Evolutionary conservation across 2,113 vertebrate genomes (phyloP).

Genomic region (Hydropotes inermis): DNA sequence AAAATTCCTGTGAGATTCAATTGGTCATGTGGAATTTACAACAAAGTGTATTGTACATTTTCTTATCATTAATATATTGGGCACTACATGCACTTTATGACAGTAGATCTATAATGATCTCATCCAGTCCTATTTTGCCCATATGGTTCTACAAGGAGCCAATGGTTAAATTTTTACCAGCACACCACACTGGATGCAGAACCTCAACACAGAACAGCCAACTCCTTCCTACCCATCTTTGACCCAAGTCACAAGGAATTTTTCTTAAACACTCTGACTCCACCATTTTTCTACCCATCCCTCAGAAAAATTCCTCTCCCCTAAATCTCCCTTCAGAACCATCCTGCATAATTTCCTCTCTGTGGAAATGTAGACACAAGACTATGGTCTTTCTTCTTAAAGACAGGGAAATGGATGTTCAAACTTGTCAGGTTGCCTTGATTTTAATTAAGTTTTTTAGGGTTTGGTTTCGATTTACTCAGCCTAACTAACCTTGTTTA

Average conservation of each 20-base stretch:
- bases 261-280: not conserved
- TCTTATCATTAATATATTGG: not conserved
- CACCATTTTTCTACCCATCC: not conserved
- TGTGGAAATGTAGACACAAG: not conserved
- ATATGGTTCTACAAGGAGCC: not conserved
- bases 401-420: not conserved
- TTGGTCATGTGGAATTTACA: not conserved
- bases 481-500: not conserved
- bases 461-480: not conserved
- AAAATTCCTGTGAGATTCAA: not conserved
- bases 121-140: not conserved
- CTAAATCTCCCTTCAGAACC: too few species aligned
- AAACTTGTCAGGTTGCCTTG: not conserved
- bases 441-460: not conserved
- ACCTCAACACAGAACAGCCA: not conserved
- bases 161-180: not conserved
- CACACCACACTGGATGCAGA: accelerated
- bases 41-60: not conserved
- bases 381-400: not conserved
- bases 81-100: not conserved
- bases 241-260: not conserved
- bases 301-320: not conserved
- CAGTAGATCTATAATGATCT: not conserved
- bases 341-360: not conserved
- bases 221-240: not conserved